Evolutionary conservation across 2,888 invertebrate genomes (phyloP).

Genomic region (Oscheius onirici): DNA sequence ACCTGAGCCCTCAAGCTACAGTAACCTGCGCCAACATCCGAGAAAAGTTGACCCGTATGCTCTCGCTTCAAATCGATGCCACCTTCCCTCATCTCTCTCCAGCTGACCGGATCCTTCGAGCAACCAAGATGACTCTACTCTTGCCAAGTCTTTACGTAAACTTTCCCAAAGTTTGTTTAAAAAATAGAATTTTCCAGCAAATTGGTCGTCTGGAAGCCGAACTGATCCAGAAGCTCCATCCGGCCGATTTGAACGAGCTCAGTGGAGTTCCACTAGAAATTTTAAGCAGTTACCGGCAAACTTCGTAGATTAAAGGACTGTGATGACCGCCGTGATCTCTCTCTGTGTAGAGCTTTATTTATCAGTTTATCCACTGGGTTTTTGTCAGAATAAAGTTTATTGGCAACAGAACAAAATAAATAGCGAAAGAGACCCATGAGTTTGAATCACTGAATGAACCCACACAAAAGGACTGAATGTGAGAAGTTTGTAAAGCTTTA

Average conservation of each 20-base stretch:
- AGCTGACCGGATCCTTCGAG: slow-evolving; percentile 43
- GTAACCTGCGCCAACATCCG: slow-evolving; percentile 37
- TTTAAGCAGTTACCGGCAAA: slow-evolving; percentile 38
- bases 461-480: neutral
- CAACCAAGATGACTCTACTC: slow-evolving; percentile 51
- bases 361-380: neutral
- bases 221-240: slow-evolving; percentile 50
- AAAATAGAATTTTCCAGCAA: slow-evolving; percentile 44
- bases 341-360: slow-evolving; percentile 3
- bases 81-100: slow-evolving; percentile 45
- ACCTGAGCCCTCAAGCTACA: slow-evolving; percentile 43
- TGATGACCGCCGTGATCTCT: neutral
- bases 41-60: slow-evolving; percentile 45
- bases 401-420: neutral
- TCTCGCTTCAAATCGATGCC: slow-evolving; percentile 47
- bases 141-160: slow-evolving; percentile 57
- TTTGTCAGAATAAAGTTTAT: slow-evolving; percentile 8
- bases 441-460: slow-evolving; percentile 10
- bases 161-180: neutral
- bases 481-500: slow-evolving; percentile 29
- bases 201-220: slow-evolving; percentile 56
- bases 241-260: slow-evolving; percentile 48
- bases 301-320: neutral
- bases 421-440: neutral
- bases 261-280: slow-evolving; percentile 57